Evolutionary conservation across 37 sponge, comb jelly and placozoan genomes (phyloP).

Genomic region (Hexactinellida sp.): DNA sequence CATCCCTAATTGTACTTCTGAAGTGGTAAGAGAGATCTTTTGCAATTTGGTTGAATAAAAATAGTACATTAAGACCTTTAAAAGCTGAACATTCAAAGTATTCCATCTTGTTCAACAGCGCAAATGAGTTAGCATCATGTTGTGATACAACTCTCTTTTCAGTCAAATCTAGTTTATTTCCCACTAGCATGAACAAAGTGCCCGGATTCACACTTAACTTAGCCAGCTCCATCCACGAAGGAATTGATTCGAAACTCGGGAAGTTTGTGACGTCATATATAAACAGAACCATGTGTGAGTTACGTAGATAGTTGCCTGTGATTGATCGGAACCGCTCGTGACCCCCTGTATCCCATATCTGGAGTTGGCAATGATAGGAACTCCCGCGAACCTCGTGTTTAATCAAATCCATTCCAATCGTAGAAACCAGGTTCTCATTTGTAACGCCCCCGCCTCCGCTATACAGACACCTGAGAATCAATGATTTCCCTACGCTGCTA

Average conservation of each 20-base stretch:
- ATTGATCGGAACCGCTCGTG: background rate
- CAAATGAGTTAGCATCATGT: background rate
- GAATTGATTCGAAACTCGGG: background rate
- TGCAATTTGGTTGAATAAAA: constrained; percentile 13
- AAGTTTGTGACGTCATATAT: background rate
- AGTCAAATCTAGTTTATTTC: background rate
- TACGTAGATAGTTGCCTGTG: constrained; percentile 1
- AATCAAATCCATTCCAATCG: background rate
- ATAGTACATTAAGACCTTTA: background rate
- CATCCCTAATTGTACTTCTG: background rate
- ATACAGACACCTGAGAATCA: constrained; percentile 6
- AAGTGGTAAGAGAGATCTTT: background rate
- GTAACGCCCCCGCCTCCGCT: background rate
- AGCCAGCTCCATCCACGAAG: background rate
- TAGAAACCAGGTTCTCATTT: background rate
- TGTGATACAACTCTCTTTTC: background rate
- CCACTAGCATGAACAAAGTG: background rate
- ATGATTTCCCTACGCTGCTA: background rate
- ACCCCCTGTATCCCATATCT: background rate
- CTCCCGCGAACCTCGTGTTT: background rate
- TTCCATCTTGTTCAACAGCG: background rate
- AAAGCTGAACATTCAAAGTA: constrained; percentile 3
- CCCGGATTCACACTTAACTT: background rate
- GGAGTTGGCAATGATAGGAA: background rate
- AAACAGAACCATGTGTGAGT: background rate